These are phyloP conservation scores for Pampusana beccarii DNA, from an alignment of 2,113 vertebrate genomes.

Conservation along the genomic window DNA sequence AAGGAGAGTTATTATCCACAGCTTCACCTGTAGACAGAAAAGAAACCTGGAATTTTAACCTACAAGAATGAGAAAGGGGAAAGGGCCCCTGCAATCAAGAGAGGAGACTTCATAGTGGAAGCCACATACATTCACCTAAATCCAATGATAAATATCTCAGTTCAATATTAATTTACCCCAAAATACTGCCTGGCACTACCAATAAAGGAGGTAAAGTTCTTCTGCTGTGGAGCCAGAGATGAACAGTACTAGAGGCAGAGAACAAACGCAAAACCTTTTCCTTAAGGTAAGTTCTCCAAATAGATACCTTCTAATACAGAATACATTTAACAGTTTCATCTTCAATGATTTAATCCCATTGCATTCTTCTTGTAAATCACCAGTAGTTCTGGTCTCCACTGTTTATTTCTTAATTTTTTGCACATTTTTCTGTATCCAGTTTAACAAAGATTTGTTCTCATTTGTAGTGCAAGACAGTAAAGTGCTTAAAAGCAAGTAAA, in stretches of 20 bases:
- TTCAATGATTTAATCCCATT: neutral
- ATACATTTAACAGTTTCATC: neutral
- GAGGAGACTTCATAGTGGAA: neutral
- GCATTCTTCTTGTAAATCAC: neutral
- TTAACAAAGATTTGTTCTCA: neutral
- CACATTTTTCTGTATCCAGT: neutral
- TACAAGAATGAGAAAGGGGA: neutral
- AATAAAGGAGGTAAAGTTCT: neutral
- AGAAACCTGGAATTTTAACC: neutral
- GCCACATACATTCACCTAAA: neutral
- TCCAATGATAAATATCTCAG: neutral
- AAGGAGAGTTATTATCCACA: neutral
- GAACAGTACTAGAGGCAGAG: neutral
- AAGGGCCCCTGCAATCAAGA: neutral
- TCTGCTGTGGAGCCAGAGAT: neutral
- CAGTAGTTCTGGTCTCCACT: neutral
- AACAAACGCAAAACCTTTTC: neutral
- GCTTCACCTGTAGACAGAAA: neutral
- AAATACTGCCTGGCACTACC: neutral
- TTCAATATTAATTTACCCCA: neutral
- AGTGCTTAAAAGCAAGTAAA: neutral
- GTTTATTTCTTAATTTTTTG: neutral
- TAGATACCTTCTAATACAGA: neutral
- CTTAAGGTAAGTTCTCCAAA: neutral
- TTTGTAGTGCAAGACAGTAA: neutral